phyloP scores from a whole-genome alignment of 2,888 invertebrate genomes.

The Andricus quercusramuli region DNA sequence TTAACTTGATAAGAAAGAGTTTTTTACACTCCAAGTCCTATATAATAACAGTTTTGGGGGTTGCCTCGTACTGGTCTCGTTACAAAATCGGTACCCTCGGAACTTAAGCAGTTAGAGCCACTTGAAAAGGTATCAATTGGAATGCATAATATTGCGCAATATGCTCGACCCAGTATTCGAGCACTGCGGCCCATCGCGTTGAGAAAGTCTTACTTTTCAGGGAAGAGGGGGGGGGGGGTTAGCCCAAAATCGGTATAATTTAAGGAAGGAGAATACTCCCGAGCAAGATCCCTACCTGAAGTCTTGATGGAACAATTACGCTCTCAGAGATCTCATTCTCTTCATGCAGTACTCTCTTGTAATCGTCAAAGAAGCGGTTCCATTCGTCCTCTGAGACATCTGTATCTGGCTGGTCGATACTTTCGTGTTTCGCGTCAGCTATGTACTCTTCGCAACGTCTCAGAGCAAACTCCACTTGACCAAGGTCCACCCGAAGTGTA shows the following conservation, averaged over 20 bases:
- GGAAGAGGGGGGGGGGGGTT: too few relatives aligned
- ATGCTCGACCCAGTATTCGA: too few relatives aligned
- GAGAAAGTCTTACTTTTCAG: too few relatives aligned
- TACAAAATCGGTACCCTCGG: too few relatives aligned
- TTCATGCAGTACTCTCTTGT: slow-evolving; percentile 80
- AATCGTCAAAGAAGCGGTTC: slow-evolving; percentile 84
- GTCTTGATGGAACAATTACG: slow-evolving; percentile 5
- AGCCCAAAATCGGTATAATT: neutral
- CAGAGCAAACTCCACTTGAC: slow-evolving; percentile 85
- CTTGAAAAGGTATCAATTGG: too few relatives aligned
- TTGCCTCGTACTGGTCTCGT: too few relatives aligned
- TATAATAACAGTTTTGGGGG: too few relatives aligned
- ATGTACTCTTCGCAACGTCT: slow-evolving; percentile 85
- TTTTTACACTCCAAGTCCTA: too few relatives aligned
- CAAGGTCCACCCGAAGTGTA: slow-evolving; percentile 73
- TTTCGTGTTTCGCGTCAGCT: slow-evolving; percentile 79
- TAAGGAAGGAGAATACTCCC: neutral
- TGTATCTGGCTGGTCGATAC: slow-evolving; percentile 82
- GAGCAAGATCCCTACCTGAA: neutral
- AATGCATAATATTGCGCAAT: too few relatives aligned
- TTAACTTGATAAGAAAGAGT: too few relatives aligned
- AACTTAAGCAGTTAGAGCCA: too few relatives aligned
- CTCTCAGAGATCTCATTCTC: slow-evolving; percentile 30
- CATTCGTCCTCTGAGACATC: slow-evolving; percentile 81
- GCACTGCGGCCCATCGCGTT: too few relatives aligned